Conservation (phyloP, 2,888 invertebrate species). For the Cybosia mesomella region DNA sequence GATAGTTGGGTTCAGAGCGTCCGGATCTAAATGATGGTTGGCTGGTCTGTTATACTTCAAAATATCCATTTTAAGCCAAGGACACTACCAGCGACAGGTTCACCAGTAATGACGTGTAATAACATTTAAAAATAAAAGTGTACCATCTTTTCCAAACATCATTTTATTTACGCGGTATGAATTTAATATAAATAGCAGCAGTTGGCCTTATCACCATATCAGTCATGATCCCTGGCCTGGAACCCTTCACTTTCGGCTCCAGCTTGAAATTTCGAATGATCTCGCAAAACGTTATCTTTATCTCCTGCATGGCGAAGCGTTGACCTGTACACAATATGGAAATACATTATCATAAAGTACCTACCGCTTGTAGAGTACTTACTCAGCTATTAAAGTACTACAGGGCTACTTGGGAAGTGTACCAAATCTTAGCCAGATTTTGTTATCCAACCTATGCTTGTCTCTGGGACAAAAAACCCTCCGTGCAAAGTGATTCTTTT, state of each 20-base stretch:
- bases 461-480: too few relatives aligned
- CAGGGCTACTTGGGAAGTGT: too few relatives aligned
- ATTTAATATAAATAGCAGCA: conserved; percentile 18
- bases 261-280: conserved; percentile 20
- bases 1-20: background rate
- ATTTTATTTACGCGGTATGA: conserved; percentile 13
- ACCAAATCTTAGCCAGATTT: too few relatives aligned
- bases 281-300: conserved; percentile 15
- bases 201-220: conserved; percentile 14
- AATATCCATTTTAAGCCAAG: too few relatives aligned
- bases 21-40: too few relatives aligned
- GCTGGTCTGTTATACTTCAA: background rate
- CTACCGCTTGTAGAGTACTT: too few relatives aligned
- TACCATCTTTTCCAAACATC: background rate
- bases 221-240: conserved; percentile 4
- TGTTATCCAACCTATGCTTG: too few relatives aligned
- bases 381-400: too few relatives aligned
- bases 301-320: conserved; percentile 23
- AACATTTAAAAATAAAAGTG: background rate
- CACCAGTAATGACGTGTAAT: background rate
- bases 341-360: background rate
- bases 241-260: conserved; percentile 9
- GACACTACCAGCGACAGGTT: too few relatives aligned
- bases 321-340: conserved; percentile 13
- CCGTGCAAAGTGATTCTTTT: too few relatives aligned